Evolutionary conservation across 2,113 vertebrate genomes (phyloP).

Genomic region (Neogobius melanostomus): DNA sequence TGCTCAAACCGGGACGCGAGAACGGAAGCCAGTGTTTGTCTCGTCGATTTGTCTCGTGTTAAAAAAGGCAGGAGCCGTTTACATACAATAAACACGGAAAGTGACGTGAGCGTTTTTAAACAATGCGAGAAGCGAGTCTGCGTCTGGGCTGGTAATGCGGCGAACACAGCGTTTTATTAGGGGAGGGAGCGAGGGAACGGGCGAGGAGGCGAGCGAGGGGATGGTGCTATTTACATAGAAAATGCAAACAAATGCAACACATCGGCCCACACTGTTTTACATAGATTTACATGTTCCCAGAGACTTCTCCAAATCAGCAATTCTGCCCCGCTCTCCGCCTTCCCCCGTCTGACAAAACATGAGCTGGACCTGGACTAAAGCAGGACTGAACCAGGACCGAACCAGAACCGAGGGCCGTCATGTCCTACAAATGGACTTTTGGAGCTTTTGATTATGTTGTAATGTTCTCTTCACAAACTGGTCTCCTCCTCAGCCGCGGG

Average conservation of each 20-base stretch:
- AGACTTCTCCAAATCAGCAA: conserved; percentile 70
- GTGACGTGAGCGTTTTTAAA: too few relatives aligned
- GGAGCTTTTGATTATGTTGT: too few relatives aligned
- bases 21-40: too few relatives aligned
- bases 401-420: not conserved
- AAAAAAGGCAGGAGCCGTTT: too few relatives aligned
- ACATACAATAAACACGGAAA: too few relatives aligned
- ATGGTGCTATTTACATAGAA: conserved; percentile 8
- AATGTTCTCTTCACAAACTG: too few relatives aligned
- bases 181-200: not conserved
- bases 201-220: not conserved
- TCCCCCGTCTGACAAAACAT: not conserved
- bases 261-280: conserved; percentile 55
- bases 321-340: conserved; percentile 50
- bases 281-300: conserved; percentile 72
- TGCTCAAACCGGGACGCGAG: too few relatives aligned
- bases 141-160: not conserved
- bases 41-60: too few relatives aligned
- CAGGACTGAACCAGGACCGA: not conserved
- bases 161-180: not conserved
- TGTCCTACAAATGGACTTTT: too few relatives aligned
- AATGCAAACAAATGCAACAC: conserved; percentile 18
- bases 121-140: too few relatives aligned
- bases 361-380: not conserved
- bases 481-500: too few relatives aligned